A percentile compares a stretch with the other conserved stretches of the same genome.
These are phyloP conservation scores for Pseudochirops cupreus DNA, from an alignment of 2,797 vertebrate genomes.

Conservation along the genomic window DNA sequence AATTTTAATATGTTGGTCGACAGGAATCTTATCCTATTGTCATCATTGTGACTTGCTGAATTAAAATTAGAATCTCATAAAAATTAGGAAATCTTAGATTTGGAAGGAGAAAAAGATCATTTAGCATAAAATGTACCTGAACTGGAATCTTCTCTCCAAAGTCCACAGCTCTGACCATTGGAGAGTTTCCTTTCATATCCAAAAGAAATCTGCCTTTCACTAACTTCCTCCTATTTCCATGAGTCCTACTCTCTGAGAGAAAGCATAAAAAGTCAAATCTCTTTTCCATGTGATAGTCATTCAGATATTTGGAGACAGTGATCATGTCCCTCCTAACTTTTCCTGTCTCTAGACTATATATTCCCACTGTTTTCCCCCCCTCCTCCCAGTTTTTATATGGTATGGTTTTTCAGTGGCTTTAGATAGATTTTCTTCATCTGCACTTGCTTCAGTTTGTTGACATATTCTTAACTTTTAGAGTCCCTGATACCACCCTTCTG, in stretches of 20 bases:
- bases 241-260: background rate
- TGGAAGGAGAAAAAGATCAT: background rate
- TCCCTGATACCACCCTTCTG: background rate
- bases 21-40: background rate
- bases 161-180: background rate
- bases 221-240: background rate
- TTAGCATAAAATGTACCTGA: background rate
- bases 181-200: background rate
- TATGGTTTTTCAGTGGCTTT: background rate
- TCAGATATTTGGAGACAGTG: background rate
- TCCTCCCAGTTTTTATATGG: background rate
- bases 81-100: background rate
- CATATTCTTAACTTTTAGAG: background rate
- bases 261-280: background rate
- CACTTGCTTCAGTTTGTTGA: background rate
- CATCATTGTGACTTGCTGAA: background rate
- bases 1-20: background rate
- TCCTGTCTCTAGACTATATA: background rate
- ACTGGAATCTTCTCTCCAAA: background rate
- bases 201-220: background rate
- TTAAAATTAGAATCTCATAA: background rate
- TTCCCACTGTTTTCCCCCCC: background rate
- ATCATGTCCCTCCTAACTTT: background rate
- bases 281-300: background rate
- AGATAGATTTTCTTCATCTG: background rate